These are phyloP conservation scores for Globia sparganii DNA, from an alignment of 2,888 invertebrate species.

Conservation along the genomic window DNA sequence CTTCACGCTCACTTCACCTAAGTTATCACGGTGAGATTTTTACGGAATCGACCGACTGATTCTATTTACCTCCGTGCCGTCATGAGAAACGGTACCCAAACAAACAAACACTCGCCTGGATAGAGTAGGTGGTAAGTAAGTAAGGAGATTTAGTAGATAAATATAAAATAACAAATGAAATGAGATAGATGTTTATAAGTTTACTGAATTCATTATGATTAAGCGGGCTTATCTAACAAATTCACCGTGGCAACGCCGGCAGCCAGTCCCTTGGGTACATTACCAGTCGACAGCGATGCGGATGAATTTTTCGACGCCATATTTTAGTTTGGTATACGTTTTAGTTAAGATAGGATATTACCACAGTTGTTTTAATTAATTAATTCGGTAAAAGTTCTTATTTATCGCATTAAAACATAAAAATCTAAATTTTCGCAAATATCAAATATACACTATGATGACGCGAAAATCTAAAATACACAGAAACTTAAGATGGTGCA, in stretches of 20 bases:
- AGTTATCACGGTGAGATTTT: too few relatives aligned
- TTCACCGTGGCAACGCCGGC: neutral
- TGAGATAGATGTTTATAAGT: neutral
- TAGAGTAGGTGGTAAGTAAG: too few relatives aligned
- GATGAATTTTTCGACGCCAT: neutral
- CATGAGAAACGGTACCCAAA: neutral
- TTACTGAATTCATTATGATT: neutral
- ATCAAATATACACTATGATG: neutral
- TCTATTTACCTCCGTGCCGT: neutral
- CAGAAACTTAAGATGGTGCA: neutral
- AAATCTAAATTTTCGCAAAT: neutral
- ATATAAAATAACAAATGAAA: conserved; percentile 11
- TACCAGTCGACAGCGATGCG: neutral
- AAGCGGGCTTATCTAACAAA: neutral
- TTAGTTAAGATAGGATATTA: neutral
- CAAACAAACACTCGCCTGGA: conserved; percentile 2
- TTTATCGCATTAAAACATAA: neutral
- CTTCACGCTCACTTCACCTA: too few relatives aligned
- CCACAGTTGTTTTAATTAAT: neutral
- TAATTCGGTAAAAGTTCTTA: too few relatives aligned
- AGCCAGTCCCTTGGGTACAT: neutral
- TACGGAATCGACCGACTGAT: too few relatives aligned
- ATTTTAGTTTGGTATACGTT: neutral
- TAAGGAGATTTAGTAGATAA: neutral
- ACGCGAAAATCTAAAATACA: neutral